Evolutionary conservation across 1,140 invertebrate genomes (phyloP).

Genomic region (Zelostemma sp.): DNA sequence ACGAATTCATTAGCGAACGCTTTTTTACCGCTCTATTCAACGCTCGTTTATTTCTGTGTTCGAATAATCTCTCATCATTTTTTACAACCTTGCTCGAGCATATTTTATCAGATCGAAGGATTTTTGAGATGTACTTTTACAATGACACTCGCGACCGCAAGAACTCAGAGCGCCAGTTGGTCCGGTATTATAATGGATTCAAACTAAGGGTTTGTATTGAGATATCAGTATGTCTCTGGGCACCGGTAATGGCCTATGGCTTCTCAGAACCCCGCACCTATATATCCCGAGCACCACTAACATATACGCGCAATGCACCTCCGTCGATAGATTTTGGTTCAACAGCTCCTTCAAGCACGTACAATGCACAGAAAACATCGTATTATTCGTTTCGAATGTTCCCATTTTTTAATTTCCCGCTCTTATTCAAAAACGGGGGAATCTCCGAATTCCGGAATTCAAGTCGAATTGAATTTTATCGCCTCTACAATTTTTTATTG

Average conservation of each 20-base stretch:
- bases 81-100: neutral
- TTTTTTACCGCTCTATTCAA: too few species aligned
- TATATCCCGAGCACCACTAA: conserved; percentile 50
- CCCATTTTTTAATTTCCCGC: too few species aligned
- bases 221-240: conserved; percentile 67
- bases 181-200: conserved; percentile 69
- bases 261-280: conserved; percentile 62
- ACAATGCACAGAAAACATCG: neutral
- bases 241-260: conserved; percentile 65
- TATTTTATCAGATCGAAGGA: conserved; percentile 26
- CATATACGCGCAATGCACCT: conserved; percentile 55
- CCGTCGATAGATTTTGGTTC: conserved; percentile 28
- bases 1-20: too few species aligned
- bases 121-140: conserved; percentile 22
- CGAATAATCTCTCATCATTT: too few species aligned
- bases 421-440: too few species aligned
- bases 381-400: too few species aligned
- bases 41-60: too few species aligned
- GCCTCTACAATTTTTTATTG: too few species aligned
- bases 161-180: conserved; percentile 31
- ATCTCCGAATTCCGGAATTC: too few species aligned
- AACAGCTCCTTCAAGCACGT: neutral
- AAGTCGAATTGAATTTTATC: too few species aligned
- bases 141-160: conserved; percentile 47
- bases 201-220: conserved; percentile 69